Base-by-base conservation (phyloP, 2,888 invertebrate genomes). In the Norana najaformis region DNA sequence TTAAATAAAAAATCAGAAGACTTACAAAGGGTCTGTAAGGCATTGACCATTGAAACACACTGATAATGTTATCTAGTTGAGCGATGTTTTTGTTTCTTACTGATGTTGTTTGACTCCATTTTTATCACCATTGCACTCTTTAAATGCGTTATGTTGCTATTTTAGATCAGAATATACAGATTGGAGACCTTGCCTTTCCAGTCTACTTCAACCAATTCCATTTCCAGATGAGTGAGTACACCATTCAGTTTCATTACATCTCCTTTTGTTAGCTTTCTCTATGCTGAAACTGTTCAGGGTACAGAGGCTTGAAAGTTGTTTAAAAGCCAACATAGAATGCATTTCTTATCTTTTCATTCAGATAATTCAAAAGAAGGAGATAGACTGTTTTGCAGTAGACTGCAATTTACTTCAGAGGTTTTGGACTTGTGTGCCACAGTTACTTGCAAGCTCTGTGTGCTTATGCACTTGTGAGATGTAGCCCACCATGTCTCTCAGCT, bases 171-270 rank as follows among this genome's bases (percentile, higher is more conserved):
- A 96, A 93, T 97, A 96, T 94, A 96, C 97, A 91, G 97, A 97
- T 95, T 97, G 97, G 97, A 95, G 97, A 92, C 96, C 96, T 47
- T 96, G 96, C 90, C 96, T 97, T 35, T 96, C 97, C 8, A 96
- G 96, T 69, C 95, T 97, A 13, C 95, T 97, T 47, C 97, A 97
- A 93, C 97, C 97, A 0, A 96, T 97, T 89, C 97, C 97, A 23
- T 96, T 97, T 92, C 97, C 97, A 69, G 96, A 96, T 88, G 96
- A 96, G 93, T 97, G 92, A 85, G 85, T 85, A 85, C 37, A 23
- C 37, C 37, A 37, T 85, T 35, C 85, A 14, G 20, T 85, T 85
- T 85, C 30, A 30, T 30, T 69, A n/a, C 69, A 69, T 69, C 23
- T 23, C 47, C 20, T 41, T 41, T 47, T 47, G 3, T 5, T 47